phyloP scores from a whole-genome alignment of 2,797 vertebrate genomes.

The Glyptemys insculpta region DNA sequence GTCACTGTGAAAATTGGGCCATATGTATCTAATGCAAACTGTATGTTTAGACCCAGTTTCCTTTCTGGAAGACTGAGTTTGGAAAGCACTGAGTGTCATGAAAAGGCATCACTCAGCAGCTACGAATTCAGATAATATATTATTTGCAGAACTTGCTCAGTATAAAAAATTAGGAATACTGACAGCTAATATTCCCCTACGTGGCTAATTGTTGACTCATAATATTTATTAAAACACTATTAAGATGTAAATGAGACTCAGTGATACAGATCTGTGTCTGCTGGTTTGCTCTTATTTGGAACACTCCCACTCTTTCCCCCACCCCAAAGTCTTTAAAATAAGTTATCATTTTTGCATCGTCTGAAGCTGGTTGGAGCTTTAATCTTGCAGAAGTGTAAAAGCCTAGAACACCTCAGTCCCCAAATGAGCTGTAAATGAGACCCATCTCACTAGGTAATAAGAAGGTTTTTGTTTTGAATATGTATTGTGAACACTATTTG shows the following conservation, averaged over 20 bases:
- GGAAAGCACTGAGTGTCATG: not conserved
- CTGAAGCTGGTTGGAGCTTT: constrained; percentile 41
- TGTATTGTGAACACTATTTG: constrained; percentile 19
- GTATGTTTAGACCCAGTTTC: not conserved
- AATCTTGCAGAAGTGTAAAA: constrained; percentile 43
- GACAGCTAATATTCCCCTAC: constrained; percentile 32
- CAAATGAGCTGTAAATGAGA: constrained; percentile 33
- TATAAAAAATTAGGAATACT: constrained; percentile 48
- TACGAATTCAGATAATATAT: constrained; percentile 33
- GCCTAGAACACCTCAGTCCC: constrained; percentile 35
- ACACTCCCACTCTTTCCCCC: constrained; percentile 63
- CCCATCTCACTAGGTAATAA: constrained; percentile 15
- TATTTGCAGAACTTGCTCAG: constrained; percentile 29
- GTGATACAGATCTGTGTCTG: constrained; percentile 37
- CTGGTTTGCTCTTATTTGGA: constrained; percentile 63
- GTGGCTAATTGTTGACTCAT: constrained; percentile 26
- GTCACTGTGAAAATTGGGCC: not conserved
- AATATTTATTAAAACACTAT: constrained; percentile 72
- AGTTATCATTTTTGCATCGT: constrained; percentile 57
- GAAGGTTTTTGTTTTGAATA: not conserved
- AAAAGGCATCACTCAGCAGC: not conserved
- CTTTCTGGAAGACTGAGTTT: not conserved
- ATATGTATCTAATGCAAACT: not conserved
- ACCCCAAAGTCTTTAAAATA: constrained; percentile 54
- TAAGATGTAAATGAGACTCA: constrained; percentile 65